Evolutionary conservation across 2,888 invertebrate species (phyloP), one percentile per base, ranked within the genome.

Genomic region (Tanytarsus gracilentus): DNA sequence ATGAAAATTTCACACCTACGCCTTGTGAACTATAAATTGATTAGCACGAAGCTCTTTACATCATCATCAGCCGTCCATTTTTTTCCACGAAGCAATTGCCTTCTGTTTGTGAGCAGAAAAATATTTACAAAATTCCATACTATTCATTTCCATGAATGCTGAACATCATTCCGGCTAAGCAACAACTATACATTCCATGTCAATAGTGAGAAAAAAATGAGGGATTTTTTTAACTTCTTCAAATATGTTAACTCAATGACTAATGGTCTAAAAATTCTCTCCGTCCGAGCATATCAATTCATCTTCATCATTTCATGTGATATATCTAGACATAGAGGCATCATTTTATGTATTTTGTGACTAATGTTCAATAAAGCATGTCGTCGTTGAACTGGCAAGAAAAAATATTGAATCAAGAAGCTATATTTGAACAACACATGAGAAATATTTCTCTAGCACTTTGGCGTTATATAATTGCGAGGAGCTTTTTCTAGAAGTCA

Each of bases 101-200:
- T n/a, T n/a, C n/a, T n/a, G n/a, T n/a, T 44, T 18, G 11, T 18
- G 23, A 11, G 40, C 16, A 44, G 44, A 18, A 40, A 44, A 44
- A 44, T 44, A 21, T 44, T 44, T 44, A 44, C 44, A 44, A n/a
- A 44, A 44, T 44, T 44, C 44, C n/a, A n/a, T n/a, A n/a, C n/a
- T n/a, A n/a, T n/a, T n/a, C n/a, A n/a, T n/a, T n/a, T n/a, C n/a
- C 44, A 44, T 21, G 9, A 44, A 44, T 44, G 44, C 44, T 23
- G 23, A 18, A 44, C 44, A 44, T 44, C 23, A 23, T 44, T 9
- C 16, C 18, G 18, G 21, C 4, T 11, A 18, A 44, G 23, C 9
- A 3, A 39, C 7, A 39, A 4, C 3, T 33, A 33, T 11, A 33
- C 14, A 33, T 33, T 36, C n/a, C 36, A 36, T 36, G 2, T 14